A percentile compares a stretch with the other conserved stretches of the same genome.
phyloP scores from a whole-genome alignment of 2,888 invertebrate genomes.

The Allygus modestus region DNA sequence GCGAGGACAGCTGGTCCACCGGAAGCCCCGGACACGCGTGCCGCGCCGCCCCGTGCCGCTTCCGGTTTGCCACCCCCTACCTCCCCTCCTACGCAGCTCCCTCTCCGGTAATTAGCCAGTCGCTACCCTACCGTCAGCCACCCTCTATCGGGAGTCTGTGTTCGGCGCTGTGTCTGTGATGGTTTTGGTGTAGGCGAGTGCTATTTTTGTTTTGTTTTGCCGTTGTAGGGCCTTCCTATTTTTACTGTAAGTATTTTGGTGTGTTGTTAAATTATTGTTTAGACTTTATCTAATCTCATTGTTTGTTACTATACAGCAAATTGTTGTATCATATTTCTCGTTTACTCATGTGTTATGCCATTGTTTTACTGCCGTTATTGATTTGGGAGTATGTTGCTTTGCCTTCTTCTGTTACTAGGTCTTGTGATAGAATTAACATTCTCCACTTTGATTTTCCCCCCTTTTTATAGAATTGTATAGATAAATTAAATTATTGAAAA shows the following conservation, averaged over 20 bases:
- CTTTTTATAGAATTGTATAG: no score
- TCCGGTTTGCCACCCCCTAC: constrained; percentile 34
- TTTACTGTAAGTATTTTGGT: constrained; percentile 5
- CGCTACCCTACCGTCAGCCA: constrained; percentile 29
- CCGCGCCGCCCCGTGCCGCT: constrained; percentile 28
- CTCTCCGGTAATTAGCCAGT: constrained; percentile 47
- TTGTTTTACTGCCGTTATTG: not conserved
- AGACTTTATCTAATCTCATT: no score
- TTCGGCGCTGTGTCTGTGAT: not conserved
- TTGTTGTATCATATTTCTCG: no score
- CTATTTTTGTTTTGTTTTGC: constrained; percentile 8
- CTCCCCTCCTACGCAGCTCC: not conserved
- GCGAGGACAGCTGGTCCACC: constrained; percentile 43
- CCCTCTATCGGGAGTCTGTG: not conserved
- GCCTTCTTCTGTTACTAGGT: no score
- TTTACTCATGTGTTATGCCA: no score
- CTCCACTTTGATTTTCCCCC: no score
- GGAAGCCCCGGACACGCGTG: constrained; percentile 48
- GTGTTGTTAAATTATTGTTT: not conserved
- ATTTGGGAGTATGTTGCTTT: not conserved
- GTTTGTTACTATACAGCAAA: no score
- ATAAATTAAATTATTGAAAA: no score
- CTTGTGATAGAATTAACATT: no score
- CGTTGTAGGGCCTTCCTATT: not conserved
- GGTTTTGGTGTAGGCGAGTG: not conserved